phyloP scores from a whole-genome alignment of 2,113 vertebrate genomes.

The Triplophysa dalaica region DNA sequence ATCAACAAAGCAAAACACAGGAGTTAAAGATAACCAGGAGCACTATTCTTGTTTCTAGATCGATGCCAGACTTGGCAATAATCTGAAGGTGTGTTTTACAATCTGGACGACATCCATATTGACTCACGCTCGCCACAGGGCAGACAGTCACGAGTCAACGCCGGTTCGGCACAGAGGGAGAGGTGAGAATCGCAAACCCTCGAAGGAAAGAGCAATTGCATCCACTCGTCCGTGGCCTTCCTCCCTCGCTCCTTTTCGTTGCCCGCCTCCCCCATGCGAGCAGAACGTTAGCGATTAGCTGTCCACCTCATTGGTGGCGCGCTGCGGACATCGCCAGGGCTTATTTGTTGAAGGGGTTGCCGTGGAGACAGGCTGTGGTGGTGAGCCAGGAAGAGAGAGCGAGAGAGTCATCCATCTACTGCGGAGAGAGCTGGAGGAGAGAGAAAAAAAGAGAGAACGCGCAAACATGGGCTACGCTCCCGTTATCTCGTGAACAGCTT shows the following conservation, averaged over 20 bases:
- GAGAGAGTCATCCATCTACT: conserved; percentile 64
- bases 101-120: conserved; percentile 10
- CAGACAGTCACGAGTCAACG: conserved; percentile 19
- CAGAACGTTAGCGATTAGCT: conserved; percentile 58
- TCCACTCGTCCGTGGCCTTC: conserved; percentile 46
- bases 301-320: conserved; percentile 59
- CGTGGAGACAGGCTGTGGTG: conserved; percentile 79
- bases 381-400: conserved; percentile 69
- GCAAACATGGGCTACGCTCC: conserved; percentile 67
- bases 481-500: conserved; percentile 62
- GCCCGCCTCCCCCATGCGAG: conserved; percentile 9
- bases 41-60: conserved; percentile 39
- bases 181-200: conserved; percentile 48
- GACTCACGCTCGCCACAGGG: conserved; percentile 1
- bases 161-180: background rate
- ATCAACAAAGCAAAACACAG: conserved; percentile 65
- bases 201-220: conserved; percentile 10
- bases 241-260: conserved; percentile 19
- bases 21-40: conserved; percentile 56
- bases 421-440: conserved; percentile 66
- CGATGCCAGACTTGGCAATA: background rate
- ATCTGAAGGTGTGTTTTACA: conserved; percentile 7
- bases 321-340: conserved; percentile 65
- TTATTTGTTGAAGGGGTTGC: conserved; percentile 94
- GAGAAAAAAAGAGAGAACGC: conserved; percentile 65